A percentile compares a stretch with the other conserved stretches of the same genome.
Evolutionary conservation across 2,888 invertebrate species (phyloP).

Genomic region (Drosophila algonquin): DNA sequence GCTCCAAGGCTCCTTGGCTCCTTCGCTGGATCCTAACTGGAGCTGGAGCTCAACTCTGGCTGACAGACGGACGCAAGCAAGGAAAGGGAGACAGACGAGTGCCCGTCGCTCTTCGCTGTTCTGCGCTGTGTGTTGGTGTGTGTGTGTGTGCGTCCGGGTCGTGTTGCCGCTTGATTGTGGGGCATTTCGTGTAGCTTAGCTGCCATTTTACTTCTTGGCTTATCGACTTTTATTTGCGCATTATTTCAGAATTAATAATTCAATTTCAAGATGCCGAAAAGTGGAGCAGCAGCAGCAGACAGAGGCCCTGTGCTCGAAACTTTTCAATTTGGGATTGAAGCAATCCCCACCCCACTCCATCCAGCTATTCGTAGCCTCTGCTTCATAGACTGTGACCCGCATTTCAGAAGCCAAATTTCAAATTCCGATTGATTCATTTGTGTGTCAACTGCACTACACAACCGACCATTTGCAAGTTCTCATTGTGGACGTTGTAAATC

Average conservation of each 20-base stretch:
- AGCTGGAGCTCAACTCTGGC: constrained; percentile 54
- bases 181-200: constrained; percentile 42
- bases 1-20: constrained; percentile 28
- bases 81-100: constrained; percentile 3
- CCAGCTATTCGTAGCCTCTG: too few species aligned
- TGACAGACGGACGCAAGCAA: constrained; percentile 24
- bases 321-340: constrained; percentile 18
- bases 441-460: constrained; percentile 34
- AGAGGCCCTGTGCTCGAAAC: background rate
- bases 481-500: constrained; percentile 42
- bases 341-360: too few species aligned
- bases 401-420: constrained; percentile 18
- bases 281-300: constrained; percentile 29
- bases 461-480: constrained; percentile 16
- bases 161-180: constrained; percentile 6
- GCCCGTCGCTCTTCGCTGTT: constrained; percentile 2
- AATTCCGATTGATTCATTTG: constrained; percentile 51
- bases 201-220: constrained; percentile 48
- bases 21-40: constrained; percentile 28
- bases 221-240: constrained; percentile 51
- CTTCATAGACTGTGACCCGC: background rate
- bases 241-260: constrained; percentile 58
- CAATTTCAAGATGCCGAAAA: constrained; percentile 39
- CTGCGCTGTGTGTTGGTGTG: background rate
- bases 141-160: constrained; percentile 2